Evolutionary conservation across 2,113 vertebrate genomes (phyloP).

Genomic region (Eira barbara): DNA sequence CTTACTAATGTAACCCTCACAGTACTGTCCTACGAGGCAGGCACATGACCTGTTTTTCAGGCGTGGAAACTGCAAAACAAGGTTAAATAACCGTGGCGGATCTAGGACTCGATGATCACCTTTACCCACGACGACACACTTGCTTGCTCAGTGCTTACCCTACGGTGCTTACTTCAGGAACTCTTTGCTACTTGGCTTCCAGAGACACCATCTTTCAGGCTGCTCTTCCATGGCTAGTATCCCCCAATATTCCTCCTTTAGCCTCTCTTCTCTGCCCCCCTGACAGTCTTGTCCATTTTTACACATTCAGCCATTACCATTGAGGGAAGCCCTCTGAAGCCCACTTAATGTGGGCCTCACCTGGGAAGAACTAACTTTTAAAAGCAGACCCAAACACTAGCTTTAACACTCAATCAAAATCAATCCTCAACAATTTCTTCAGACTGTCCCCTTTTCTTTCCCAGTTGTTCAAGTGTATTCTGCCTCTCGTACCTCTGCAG

Average conservation of each 20-base stretch:
- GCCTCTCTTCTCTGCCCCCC: background rate
- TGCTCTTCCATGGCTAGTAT: background rate
- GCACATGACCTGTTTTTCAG: background rate
- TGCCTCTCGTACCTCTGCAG: too few species aligned
- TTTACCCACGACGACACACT: background rate
- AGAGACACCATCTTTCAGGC: background rate
- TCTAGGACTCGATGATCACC: background rate
- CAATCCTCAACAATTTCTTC: background rate
- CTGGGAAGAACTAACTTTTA: background rate
- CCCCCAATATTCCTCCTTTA: background rate
- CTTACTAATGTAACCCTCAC: background rate
- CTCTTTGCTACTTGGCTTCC: background rate
- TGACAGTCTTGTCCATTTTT: background rate
- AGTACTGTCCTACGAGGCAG: background rate
- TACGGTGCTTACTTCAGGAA: background rate
- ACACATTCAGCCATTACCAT: background rate
- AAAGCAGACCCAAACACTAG: background rate
- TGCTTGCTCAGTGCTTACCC: background rate
- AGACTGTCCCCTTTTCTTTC: background rate
- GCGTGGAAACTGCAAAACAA: background rate
- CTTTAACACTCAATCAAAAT: background rate
- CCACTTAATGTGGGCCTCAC: background rate
- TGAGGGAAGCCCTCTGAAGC: background rate
- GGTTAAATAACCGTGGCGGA: background rate
- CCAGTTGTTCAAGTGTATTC: background rate